phyloP scores from a whole-genome alignment of 2,888 invertebrate genomes.

The Lissonota sp. region DNA sequence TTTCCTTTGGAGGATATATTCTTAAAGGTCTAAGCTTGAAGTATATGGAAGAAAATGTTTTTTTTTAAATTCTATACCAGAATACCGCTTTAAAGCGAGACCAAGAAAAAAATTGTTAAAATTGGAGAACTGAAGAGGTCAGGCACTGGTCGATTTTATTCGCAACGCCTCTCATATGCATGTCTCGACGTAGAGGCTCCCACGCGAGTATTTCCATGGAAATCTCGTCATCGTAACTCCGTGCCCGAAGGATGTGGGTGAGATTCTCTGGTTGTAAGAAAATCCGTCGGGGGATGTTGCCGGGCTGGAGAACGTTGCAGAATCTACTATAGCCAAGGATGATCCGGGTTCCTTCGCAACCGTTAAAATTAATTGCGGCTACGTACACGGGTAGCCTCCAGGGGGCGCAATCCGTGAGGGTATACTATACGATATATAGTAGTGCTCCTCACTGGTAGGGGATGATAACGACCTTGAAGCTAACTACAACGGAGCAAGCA shows the following conservation, averaged over 20 bases:
- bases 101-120: too few species aligned
- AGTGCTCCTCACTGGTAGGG: constrained; percentile 36
- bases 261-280: constrained; percentile 48
- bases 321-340: constrained; percentile 32
- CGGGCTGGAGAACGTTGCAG: constrained; percentile 9
- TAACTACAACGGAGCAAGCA: neutral
- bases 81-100: too few species aligned
- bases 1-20: too few species aligned
- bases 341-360: constrained; percentile 53
- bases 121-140: too few species aligned
- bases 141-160: too few species aligned
- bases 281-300: constrained; percentile 44
- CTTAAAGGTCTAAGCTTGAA: too few species aligned
- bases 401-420: constrained; percentile 34
- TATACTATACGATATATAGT: neutral
- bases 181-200: constrained; percentile 26
- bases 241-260: constrained; percentile 37
- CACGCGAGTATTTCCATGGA: constrained; percentile 51
- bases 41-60: too few species aligned
- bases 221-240: constrained; percentile 54
- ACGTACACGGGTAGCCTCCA: constrained; percentile 59
- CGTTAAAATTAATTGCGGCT: constrained; percentile 69
- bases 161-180: neutral
- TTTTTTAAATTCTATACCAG: too few species aligned
- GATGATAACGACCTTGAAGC: constrained; percentile 69